Base-by-base conservation (phyloP, 2,888 invertebrate genomes). In the Serrognathus titanus region DNA sequence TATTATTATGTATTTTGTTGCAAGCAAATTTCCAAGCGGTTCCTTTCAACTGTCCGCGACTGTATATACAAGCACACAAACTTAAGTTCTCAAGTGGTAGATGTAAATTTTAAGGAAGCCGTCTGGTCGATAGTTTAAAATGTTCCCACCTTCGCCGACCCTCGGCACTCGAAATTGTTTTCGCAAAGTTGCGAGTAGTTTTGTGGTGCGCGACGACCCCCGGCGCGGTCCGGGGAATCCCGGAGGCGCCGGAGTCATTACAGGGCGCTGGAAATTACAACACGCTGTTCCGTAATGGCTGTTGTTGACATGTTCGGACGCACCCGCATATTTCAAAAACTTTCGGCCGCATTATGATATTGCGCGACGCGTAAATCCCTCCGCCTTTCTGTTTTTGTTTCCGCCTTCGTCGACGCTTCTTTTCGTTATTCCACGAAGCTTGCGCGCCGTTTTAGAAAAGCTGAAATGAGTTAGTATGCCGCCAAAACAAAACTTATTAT, bases 261-360 rank as follows among this genome's bases (percentile, higher is more conserved):
- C 63, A 55, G 54, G 60, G 58, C 59, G 62, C 64, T 64, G 65
- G 62, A 66, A 66, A 66, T 66, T 63, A 64, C 66, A 55, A 59
- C 60, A 59, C 57, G 58, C 60, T 58, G 63, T 63, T 63, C 56
- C 60, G 63, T 67, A 67, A 67, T 67, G 66, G 66, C 58, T 66
- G 63, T 67, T 66, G 67, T 66, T 67, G 66, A 67, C 67, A 66
- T 66, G 66, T 67, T 66, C 62, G 64, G 67, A 60, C 58, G 60
- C 62, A 58, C 61, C 52, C 51, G 56, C 56, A 62, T 61, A 62
- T 66, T 64, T 64, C 61, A 59, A 47, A 55, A 63, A 64, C 54
- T 63, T 64, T 63, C 57, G 50, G 56, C 57, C 60, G 59, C 61
- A 61, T 63, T 59, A 59, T 60, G 60, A 60, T 63, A 60, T 63